Conservation (phyloP, 1,140 invertebrate genomes). For the Drosophila truncata region DNA sequence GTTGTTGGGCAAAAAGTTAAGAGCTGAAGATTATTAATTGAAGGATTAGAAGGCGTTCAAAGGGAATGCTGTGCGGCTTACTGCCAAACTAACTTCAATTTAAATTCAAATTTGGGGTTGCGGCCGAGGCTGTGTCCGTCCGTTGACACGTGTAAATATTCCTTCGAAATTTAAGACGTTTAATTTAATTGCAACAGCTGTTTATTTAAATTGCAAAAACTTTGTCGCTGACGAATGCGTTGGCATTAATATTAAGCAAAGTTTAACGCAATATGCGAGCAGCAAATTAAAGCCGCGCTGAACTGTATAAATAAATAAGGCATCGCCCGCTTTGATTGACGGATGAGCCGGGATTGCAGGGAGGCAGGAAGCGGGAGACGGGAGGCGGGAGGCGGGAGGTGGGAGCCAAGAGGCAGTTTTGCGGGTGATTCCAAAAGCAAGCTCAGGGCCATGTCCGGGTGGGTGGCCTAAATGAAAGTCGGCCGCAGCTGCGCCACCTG, state of each 20-base stretch:
- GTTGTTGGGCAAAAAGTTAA: slow-evolving; percentile 46
- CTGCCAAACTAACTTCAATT: slow-evolving; percentile 76
- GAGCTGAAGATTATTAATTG: slow-evolving; percentile 81
- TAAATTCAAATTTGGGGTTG: slow-evolving; percentile 74
- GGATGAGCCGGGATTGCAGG: slow-evolving; percentile 15
- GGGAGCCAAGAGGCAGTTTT: not conserved
- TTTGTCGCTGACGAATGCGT: slow-evolving; percentile 69
- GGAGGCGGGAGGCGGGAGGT: too few relatives aligned
- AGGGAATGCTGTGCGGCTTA: slow-evolving; percentile 42
- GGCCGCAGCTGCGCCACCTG: slow-evolving; percentile 69
- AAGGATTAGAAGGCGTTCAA: slow-evolving; percentile 80
- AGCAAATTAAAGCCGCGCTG: slow-evolving; percentile 43
- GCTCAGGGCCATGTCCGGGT: slow-evolving; percentile 17
- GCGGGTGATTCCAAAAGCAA: not conserved
- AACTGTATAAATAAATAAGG: slow-evolving; percentile 61
- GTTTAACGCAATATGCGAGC: slow-evolving; percentile 24
- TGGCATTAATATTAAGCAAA: slow-evolving; percentile 65
- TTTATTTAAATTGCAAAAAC: slow-evolving; percentile 74
- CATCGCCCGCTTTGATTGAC: slow-evolving; percentile 61
- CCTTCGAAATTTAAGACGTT: slow-evolving; percentile 68
- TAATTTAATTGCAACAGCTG: slow-evolving; percentile 82
- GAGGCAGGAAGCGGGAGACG: not conserved
- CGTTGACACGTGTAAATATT: slow-evolving; percentile 73
- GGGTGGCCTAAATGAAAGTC: slow-evolving; percentile 44
- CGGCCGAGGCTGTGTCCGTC: not conserved